phyloP scores from a whole-genome alignment of 2,888 invertebrate genomes.

The Bugulina stolonifera region DNA sequence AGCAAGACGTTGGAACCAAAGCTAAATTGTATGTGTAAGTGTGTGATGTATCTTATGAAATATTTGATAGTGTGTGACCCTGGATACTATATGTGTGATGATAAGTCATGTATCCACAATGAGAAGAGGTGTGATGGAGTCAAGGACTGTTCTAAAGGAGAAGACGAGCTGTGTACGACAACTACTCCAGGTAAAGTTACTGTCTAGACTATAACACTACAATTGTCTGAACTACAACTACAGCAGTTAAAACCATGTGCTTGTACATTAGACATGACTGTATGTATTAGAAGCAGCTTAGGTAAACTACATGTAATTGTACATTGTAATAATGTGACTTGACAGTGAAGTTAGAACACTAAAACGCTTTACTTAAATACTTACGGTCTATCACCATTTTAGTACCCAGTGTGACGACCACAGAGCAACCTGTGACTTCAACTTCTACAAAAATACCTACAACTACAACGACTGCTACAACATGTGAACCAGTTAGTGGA shows the following conservation, averaged over 20 bases:
- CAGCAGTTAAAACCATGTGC: no score
- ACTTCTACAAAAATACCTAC: neutral
- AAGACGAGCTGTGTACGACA: slow-evolving; percentile 5
- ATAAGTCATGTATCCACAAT: neutral
- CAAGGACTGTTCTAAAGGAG: neutral
- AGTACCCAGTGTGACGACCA: neutral
- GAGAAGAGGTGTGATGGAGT: neutral
- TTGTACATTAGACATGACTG: no score
- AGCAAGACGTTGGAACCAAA: no score
- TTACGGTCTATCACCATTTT: no score
- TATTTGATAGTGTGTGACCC: neutral
- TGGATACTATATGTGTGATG: slow-evolving; percentile 14
- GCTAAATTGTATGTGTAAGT: neutral
- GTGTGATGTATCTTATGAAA: neutral
- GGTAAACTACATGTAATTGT: no score
- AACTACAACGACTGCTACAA: neutral
- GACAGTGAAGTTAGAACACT: no score
- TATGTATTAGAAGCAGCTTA: no score
- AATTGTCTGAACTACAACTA: no score
- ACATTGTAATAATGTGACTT: no score
- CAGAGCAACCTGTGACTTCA: neutral
- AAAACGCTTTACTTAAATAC: no score
- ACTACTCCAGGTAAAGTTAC: no score
- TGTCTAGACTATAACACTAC: no score
- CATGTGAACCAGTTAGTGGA: slow-evolving; percentile 5